These are phyloP conservation scores for Cephus cinctus DNA, from an alignment of 1,140 invertebrate species.

Conservation along the genomic window DNA sequence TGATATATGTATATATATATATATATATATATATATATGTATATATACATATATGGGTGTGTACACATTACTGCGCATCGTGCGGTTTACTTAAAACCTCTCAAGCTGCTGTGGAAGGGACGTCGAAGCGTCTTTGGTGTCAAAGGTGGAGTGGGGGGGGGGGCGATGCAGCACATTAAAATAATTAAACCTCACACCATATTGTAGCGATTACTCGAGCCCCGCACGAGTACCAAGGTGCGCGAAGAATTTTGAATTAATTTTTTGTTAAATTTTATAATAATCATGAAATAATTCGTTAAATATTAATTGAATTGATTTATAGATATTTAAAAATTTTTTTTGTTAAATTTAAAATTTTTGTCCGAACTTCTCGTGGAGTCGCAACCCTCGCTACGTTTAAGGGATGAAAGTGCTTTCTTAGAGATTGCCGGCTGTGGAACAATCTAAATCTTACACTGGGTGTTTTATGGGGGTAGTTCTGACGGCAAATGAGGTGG, in stretches of 20 bases:
- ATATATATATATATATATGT: too few species aligned
- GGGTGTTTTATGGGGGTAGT: constrained; percentile 25
- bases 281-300: too few species aligned
- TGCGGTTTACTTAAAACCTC: constrained; percentile 1
- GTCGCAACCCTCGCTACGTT: neutral
- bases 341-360: neutral
- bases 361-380: neutral
- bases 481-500: constrained; percentile 18
- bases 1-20: too few species aligned
- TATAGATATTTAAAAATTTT: neutral
- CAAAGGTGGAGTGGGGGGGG: neutral
- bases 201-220: neutral
- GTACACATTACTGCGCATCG: too few species aligned
- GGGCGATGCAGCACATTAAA: neutral
- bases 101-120: neutral
- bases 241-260: neutral
- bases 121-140: neutral
- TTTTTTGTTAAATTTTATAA: too few species aligned
- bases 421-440: constrained; percentile 13
- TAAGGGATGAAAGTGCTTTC: constrained; percentile 22
- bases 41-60: too few species aligned
- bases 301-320: too few species aligned
- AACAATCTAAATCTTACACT: constrained; percentile 27
- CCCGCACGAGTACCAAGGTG: neutral
- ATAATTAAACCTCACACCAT: neutral